A percentile compares a stretch with the other conserved stretches of the same genome.
Conservation (phyloP, 2,888 invertebrate genomes). For the Pyralis farinalis region DNA sequence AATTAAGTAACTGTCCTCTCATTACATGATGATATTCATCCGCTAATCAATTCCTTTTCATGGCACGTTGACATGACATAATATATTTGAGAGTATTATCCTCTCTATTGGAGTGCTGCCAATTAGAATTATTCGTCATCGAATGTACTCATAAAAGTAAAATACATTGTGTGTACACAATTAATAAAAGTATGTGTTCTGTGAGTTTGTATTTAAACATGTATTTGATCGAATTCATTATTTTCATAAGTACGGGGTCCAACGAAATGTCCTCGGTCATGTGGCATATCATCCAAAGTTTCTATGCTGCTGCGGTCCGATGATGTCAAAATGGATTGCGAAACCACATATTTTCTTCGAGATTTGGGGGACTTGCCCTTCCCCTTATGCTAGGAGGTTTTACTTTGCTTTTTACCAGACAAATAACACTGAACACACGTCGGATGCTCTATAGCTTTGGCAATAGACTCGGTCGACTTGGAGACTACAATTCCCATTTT, state of each 20-base stretch:
- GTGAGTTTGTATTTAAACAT: slow-evolving; percentile 63
- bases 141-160: not conserved
- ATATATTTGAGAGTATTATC: slow-evolving; percentile 1
- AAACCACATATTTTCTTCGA: slow-evolving; percentile 56
- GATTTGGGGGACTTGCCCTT: slow-evolving; percentile 83
- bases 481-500: slow-evolving; percentile 80
- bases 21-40: slow-evolving; percentile 17
- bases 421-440: slow-evolving; percentile 88
- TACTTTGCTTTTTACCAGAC: slow-evolving; percentile 80
- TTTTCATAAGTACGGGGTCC: slow-evolving; percentile 42
- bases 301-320: slow-evolving; percentile 73
- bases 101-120: not conserved
- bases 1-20: slow-evolving; percentile 15
- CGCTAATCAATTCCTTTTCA: slow-evolving; percentile 57
- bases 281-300: slow-evolving; percentile 55
- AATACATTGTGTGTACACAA: not conserved
- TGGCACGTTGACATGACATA: slow-evolving; percentile 13
- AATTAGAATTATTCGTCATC: not conserved
- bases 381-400: slow-evolving; percentile 85
- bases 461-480: slow-evolving; percentile 77
- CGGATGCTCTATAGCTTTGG: slow-evolving; percentile 83
- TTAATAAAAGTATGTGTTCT: not conserved
- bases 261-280: slow-evolving; percentile 56
- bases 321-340: slow-evolving; percentile 57
- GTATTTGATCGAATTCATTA: slow-evolving; percentile 78